Conservation (phyloP, 2,888 invertebrate genomes). For the Orthosia gracilis region DNA sequence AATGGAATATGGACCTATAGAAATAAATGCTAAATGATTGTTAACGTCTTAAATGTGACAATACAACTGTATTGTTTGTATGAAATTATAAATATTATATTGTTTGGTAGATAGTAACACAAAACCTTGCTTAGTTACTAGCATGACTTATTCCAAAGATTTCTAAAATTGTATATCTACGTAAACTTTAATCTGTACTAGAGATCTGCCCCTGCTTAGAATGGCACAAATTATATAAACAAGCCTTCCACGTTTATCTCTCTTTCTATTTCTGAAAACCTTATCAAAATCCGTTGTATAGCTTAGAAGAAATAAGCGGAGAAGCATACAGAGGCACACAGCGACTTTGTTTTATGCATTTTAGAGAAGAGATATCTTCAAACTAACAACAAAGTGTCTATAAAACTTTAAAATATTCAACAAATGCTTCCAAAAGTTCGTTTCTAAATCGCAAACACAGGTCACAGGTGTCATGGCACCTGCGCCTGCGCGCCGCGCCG, state of each 20-base stretch:
- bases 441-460: constrained; percentile 71
- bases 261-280: no score
- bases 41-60: constrained; percentile 16
- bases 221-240: no score
- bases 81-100: not conserved
- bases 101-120: not conserved
- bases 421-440: constrained; percentile 53
- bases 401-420: constrained; percentile 19
- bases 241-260: no score
- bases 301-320: no score
- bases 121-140: constrained; percentile 22
- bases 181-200: not conserved
- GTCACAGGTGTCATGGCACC: constrained; percentile 82
- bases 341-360: no score
- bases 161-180: not conserved
- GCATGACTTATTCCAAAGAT: not conserved
- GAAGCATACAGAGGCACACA: no score
- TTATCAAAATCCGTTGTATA: no score
- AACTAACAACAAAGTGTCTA: not conserved
- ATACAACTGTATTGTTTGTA: constrained; percentile 33
- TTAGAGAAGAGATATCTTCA: not conserved
- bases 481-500: constrained; percentile 61
- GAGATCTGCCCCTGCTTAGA: no score
- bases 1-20: not conserved
- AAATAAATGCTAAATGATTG: constrained; percentile 4